These are phyloP conservation scores for Passer domesticus DNA, from an alignment of 2,113 vertebrate species.

Conservation along the genomic window DNA sequence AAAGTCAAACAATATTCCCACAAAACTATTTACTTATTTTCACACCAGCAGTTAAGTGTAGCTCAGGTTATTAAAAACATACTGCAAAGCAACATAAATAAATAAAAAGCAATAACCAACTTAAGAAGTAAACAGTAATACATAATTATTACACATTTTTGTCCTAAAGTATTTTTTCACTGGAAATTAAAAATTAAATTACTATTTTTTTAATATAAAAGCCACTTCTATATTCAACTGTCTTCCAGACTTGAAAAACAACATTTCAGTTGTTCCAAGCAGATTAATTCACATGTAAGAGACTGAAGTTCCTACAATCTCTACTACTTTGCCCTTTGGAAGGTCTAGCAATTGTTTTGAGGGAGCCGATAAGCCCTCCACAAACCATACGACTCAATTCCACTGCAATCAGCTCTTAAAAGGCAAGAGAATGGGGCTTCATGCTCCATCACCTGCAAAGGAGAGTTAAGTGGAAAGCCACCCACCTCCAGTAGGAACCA, in stretches of 20 bases:
- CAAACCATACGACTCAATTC: background rate
- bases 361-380: background rate
- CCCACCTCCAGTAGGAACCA: background rate
- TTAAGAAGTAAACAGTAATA: background rate
- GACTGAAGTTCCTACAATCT: background rate
- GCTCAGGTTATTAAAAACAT: background rate
- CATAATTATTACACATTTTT: background rate
- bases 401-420: background rate
- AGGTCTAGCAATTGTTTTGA: background rate
- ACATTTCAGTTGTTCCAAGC: background rate
- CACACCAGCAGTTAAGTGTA: background rate
- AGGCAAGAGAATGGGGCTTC: background rate
- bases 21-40: background rate
- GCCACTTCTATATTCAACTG: background rate
- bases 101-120: background rate
- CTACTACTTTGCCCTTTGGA: background rate
- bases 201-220: background rate
- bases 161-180: background rate
- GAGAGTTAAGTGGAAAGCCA: background rate
- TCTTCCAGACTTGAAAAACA: background rate
- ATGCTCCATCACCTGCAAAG: background rate
- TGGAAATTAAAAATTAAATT: background rate
- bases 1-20: background rate
- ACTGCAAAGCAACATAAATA: background rate
- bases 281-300: background rate